Percentiles rank a stretch among this genome's conserved stretches.
Evolutionary conservation across 2,113 vertebrate species (phyloP).

Genomic region (Lontra canadensis): DNA sequence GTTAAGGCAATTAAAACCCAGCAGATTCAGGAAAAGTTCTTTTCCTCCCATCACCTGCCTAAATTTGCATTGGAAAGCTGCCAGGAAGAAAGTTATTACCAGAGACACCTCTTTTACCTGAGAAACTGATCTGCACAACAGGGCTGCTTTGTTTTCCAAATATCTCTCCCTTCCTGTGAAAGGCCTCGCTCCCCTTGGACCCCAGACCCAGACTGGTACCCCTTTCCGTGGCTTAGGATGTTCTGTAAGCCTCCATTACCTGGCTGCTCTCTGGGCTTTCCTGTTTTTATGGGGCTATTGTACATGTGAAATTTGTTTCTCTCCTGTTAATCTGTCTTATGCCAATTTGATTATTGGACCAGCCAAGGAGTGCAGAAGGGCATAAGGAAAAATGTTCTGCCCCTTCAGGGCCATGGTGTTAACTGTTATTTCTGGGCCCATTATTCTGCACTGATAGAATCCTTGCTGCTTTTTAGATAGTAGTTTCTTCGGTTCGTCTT

Average conservation of each 20-base stretch:
- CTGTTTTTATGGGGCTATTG: neutral
- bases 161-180: neutral
- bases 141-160: neutral
- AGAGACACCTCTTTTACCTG: neutral
- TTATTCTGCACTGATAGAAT: neutral
- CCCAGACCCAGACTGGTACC: neutral
- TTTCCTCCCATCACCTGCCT: neutral
- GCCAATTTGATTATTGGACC: neutral
- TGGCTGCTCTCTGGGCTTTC: neutral
- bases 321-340: neutral
- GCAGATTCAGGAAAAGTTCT: neutral
- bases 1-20: neutral
- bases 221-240: neutral
- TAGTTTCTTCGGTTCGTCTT: neutral
- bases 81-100: neutral
- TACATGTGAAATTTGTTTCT: neutral
- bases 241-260: neutral
- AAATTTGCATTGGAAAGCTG: neutral
- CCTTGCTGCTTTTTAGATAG: neutral
- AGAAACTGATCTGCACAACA: neutral
- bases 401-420: neutral
- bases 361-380: neutral
- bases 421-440: neutral
- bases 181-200: neutral
- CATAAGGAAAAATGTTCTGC: neutral